Percentiles rank a stretch among this genome's conserved stretches.
phyloP scores from a whole-genome alignment of 2,888 invertebrate species.

The Cephus rjabovi region DNA sequence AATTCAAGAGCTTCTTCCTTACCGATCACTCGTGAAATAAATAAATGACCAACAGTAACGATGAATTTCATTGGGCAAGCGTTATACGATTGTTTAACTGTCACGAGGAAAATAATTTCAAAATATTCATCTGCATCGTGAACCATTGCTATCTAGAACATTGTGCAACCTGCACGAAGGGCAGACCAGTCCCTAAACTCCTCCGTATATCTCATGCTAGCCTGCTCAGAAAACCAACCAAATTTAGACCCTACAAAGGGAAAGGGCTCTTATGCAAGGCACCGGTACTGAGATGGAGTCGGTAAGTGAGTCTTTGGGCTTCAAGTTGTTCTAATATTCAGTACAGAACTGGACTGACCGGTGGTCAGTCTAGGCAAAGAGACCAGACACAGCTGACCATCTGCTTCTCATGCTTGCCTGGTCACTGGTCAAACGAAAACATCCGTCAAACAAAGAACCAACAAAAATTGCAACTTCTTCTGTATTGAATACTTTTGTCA shows the following conservation, averaged over 20 bases:
- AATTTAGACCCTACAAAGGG: conserved; percentile 49
- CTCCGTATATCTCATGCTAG: conserved; percentile 37
- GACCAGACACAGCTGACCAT: neutral
- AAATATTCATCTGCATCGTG: neutral
- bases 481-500: neutral
- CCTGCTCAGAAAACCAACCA: conserved; percentile 55
- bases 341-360: conserved; percentile 25
- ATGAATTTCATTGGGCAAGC: neutral
- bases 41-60: neutral
- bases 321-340: neutral
- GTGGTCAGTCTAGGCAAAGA: conserved; percentile 21
- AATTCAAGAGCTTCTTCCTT: neutral
- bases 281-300: conserved; percentile 1
- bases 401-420: conserved; percentile 45
- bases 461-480: conserved; percentile 15
- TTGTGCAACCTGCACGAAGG: conserved; percentile 14
- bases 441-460: conserved; percentile 48
- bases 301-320: neutral
- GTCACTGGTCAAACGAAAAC: conserved; percentile 55
- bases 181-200: conserved; percentile 11
- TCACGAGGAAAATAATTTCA: neutral
- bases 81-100: neutral
- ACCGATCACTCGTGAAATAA: neutral
- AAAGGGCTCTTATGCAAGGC: conserved; percentile 29
- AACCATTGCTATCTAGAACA: neutral